Evolutionary conservation across 2,113 vertebrate species (phyloP).

Genomic region (Turnix velox): DNA sequence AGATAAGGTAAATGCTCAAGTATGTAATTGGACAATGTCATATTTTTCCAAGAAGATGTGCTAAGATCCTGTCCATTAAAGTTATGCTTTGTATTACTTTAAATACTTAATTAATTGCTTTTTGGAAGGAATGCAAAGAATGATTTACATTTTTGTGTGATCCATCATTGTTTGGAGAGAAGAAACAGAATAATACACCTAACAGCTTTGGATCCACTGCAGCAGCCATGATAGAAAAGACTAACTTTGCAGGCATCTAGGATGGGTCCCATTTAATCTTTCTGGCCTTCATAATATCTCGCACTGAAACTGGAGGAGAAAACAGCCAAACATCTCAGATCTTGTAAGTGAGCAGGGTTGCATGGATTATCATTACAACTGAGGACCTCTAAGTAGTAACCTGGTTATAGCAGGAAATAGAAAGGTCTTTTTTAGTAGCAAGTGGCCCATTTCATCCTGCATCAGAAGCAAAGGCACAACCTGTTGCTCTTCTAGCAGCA

Average conservation of each 20-base stretch:
- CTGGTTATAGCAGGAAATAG: not conserved
- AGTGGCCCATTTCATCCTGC: not conserved
- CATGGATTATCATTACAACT: not conserved
- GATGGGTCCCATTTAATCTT: not conserved
- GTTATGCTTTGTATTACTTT: not conserved
- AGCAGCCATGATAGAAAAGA: not conserved
- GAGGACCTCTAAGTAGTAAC: not conserved
- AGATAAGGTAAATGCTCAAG: not conserved
- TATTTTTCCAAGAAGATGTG: not conserved
- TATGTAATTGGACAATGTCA: not conserved
- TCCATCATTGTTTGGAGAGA: not conserved
- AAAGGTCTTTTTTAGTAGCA: conserved; percentile 15
- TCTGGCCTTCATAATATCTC: not conserved
- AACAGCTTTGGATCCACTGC: not conserved
- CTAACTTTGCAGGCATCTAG: not conserved
- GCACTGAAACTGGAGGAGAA: not conserved
- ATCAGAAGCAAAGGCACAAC: not conserved
- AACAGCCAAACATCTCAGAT: not conserved
- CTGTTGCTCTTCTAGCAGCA: not conserved
- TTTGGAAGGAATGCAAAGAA: conserved; percentile 22
- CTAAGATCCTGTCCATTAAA: not conserved
- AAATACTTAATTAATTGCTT: not conserved
- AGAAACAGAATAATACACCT: not conserved
- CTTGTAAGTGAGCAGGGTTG: not conserved
- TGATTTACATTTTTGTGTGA: not conserved